Percentiles rank a stretch among this genome's conserved stretches.
phyloP scores from a whole-genome alignment of 2,797 vertebrate species.

The Myripristis jacobus region DNA sequence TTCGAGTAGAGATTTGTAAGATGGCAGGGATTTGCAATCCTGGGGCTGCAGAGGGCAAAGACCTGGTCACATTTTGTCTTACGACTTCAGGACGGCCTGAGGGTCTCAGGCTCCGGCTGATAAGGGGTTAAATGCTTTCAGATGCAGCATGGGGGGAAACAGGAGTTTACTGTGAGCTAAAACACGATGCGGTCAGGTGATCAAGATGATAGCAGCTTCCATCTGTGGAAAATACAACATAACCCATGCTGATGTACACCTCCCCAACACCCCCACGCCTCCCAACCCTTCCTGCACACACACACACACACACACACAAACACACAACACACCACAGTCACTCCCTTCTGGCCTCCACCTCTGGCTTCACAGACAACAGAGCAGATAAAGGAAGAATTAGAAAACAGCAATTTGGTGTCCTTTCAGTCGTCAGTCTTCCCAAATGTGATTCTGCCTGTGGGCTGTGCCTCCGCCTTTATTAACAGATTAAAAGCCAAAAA shows the following conservation, averaged over 20 bases:
- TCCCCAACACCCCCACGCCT: neutral
- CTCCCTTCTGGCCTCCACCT: constrained; percentile 50
- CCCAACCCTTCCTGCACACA: neutral
- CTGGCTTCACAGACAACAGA: constrained; percentile 40
- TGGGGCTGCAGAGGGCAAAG: constrained; percentile 3
- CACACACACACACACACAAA: constrained; percentile 3
- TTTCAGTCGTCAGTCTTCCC: constrained; percentile 41
- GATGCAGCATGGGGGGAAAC: constrained; percentile 20
- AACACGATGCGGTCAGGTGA: constrained; percentile 66
- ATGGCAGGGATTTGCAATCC: neutral
- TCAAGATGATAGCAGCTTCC: constrained; percentile 54
- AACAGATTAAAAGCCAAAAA: constrained; percentile 67
- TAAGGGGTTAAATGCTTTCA: constrained; percentile 28
- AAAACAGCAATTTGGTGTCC: constrained; percentile 38
- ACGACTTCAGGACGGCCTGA: neutral
- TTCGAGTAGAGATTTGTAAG: neutral
- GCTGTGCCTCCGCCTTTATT: constrained; percentile 46
- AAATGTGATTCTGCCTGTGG: constrained; percentile 47
- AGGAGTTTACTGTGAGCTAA: constrained; percentile 35
- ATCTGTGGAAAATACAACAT: constrained; percentile 44
- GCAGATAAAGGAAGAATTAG: constrained; percentile 44
- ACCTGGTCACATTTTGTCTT: constrained; percentile 14
- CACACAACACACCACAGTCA: no score
- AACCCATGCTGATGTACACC: constrained; percentile 22
- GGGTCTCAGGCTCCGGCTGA: neutral